Conservation (phyloP, 2,888 invertebrate genomes). For the Plemyria rubiginata region DNA sequence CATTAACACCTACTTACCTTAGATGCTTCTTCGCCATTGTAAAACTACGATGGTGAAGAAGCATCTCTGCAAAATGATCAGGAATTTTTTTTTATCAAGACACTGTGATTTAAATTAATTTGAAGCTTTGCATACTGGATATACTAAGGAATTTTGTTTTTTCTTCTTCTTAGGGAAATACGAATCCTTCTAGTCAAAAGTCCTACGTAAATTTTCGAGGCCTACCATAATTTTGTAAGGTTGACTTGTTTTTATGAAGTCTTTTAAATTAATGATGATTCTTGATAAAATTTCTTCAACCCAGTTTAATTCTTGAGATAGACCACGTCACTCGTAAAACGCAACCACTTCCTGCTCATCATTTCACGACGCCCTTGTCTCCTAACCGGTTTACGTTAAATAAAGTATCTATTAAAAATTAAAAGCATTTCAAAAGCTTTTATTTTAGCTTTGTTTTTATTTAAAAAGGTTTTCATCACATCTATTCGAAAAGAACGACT, state of each 20-base stretch:
- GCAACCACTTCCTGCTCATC: constrained; percentile 16
- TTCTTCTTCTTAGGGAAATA: too few species aligned
- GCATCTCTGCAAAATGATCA: too few species aligned
- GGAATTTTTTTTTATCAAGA: too few species aligned
- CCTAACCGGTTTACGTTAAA: constrained; percentile 15
- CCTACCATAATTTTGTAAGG: not conserved
- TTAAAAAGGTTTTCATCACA: not conserved
- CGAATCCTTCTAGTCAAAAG: too few species aligned
- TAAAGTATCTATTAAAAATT: constrained; percentile 10
- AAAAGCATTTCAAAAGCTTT: constrained; percentile 8
- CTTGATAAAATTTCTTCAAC: constrained; percentile 9
- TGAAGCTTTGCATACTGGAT: too few species aligned
- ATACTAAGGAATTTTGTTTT: too few species aligned
- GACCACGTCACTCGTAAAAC: constrained; percentile 21
- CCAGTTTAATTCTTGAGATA: constrained; percentile 15
- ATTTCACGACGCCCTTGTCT: constrained; percentile 2
- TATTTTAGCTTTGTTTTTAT: not conserved
- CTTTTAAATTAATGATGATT: constrained; percentile 18
- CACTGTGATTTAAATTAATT: too few species aligned
- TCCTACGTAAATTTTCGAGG: not conserved
- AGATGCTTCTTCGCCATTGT: too few species aligned
- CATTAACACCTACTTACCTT: too few species aligned
- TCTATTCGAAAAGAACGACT: too few species aligned
- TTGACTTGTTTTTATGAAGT: not conserved
- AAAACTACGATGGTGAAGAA: too few species aligned